Evolutionary conservation across 2,797 vertebrate species (phyloP).

Genomic region (Alcedo atthis): DNA sequence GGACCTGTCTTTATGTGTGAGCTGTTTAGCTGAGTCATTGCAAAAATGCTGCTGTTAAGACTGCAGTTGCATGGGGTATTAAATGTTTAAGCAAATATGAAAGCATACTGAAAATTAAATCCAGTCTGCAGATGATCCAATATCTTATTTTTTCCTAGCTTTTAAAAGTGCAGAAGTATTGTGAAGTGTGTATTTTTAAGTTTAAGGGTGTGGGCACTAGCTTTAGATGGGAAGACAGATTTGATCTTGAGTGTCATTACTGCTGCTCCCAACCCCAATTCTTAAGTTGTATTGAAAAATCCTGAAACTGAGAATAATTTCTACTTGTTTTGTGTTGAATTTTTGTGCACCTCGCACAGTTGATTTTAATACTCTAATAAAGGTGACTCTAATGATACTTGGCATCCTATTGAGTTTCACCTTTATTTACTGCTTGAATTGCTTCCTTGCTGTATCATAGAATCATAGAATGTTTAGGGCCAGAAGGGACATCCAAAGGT

Average conservation of each 20-base stretch:
- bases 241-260: not conserved
- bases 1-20: not conserved
- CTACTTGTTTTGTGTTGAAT: not conserved
- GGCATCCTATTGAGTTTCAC: not conserved
- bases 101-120: not conserved
- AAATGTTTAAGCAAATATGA: not conserved
- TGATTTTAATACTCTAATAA: not conserved
- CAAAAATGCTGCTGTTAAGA: not conserved
- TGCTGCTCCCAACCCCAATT: fast-evolving
- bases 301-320: not conserved
- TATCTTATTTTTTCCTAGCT: not conserved
- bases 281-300: not conserved
- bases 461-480: no score
- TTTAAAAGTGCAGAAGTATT: not conserved
- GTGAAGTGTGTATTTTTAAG: not conserved
- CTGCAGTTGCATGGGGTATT: not conserved
- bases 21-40: not conserved
- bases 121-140: not conserved
- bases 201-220: not conserved
- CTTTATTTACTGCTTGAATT: not conserved
- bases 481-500: no score
- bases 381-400: not conserved
- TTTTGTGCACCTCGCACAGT: not conserved
- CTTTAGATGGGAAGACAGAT: not conserved
- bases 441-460: not conserved